Conservation (phyloP, 53 echinoderm and acorn worm species). For the Echinometra lucunter region DNA sequence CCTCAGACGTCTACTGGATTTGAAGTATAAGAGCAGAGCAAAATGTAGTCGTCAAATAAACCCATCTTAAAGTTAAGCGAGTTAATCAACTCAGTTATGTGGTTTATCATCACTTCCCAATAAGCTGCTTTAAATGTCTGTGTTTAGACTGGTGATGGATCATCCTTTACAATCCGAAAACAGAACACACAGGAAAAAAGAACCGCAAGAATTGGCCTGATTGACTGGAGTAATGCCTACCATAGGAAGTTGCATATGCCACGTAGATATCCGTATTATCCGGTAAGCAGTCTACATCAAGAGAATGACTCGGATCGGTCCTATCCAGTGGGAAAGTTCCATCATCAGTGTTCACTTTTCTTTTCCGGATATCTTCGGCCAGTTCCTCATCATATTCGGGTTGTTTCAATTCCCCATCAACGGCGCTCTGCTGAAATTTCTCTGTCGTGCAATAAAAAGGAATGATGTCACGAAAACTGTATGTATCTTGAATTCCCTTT, state of each 20-base stretch:
- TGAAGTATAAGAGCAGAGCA: too few species aligned
- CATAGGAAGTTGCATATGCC: constrained; percentile 28
- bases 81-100: too few species aligned
- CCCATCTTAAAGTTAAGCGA: too few species aligned
- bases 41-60: too few species aligned
- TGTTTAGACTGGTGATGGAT: too few species aligned
- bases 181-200: too few species aligned
- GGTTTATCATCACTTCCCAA: too few species aligned
- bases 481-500: too few species aligned
- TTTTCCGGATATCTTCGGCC: background rate
- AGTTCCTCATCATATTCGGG: background rate
- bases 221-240: background rate
- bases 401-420: background rate
- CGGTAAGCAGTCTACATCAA: background rate
- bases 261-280: constrained; percentile 43
- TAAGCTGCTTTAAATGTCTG: too few species aligned
- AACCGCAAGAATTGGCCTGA: too few species aligned
- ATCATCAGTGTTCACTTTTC: background rate
- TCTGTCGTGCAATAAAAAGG: background rate
- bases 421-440: background rate
- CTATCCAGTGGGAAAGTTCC: background rate
- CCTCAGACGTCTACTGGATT: too few species aligned
- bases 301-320: background rate
- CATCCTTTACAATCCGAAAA: background rate
- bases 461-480: too few species aligned